Conservation (phyloP, 1,140 invertebrate genomes). For the Mycetomoellerius zeteki region DNA sequence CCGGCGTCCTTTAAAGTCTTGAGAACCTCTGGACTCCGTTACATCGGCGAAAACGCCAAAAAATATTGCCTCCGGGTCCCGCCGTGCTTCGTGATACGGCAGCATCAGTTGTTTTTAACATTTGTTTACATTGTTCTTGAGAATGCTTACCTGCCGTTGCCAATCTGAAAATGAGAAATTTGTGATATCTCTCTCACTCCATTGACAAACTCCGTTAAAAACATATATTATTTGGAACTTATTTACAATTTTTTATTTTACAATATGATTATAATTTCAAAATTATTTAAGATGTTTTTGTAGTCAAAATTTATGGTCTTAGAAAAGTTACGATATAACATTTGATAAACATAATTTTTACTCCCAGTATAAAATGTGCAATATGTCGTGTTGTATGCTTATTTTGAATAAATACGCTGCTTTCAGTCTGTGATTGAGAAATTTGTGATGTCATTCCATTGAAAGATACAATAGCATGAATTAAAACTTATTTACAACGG, state of each 20-base stretch:
- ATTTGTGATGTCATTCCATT: neutral
- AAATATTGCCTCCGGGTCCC: no score
- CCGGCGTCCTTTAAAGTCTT: neutral
- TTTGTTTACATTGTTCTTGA: neutral
- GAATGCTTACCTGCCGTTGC: neutral
- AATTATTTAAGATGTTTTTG: neutral
- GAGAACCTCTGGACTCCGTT: neutral
- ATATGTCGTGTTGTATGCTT: neutral
- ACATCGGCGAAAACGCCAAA: neutral
- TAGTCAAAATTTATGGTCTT: neutral
- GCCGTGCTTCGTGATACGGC: neutral
- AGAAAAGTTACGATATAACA: neutral
- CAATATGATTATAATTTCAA: neutral
- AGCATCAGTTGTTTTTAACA: neutral
- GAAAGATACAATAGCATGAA: neutral
- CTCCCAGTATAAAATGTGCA: neutral
- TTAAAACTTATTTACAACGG: neutral
- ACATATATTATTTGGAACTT: neutral
- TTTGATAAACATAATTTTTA: constrained; percentile 1
- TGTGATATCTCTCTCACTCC: neutral
- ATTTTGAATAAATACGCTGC: neutral
- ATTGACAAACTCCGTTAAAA: neutral
- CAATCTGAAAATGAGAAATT: neutral
- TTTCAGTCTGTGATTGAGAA: neutral
- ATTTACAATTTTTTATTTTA: constrained; percentile 1